phyloP scores from a whole-genome alignment of 2,888 invertebrate species.

The Catocala sponsa region DNA sequence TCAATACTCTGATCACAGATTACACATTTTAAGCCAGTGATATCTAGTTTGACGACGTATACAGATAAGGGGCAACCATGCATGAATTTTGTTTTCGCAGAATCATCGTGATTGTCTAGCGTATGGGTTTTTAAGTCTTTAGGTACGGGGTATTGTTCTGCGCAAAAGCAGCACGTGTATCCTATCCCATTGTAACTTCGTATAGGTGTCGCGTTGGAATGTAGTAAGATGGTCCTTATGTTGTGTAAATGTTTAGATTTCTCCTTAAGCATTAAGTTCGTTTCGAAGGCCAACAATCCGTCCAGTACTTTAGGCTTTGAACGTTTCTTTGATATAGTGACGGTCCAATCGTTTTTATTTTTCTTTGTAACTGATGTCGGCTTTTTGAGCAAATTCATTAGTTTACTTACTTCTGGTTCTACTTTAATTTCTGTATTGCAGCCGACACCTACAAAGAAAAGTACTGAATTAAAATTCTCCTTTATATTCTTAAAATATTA shows the following conservation, averaged over 20 bases:
- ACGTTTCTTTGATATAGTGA: slow-evolving; percentile 30
- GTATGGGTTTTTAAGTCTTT: slow-evolving; percentile 66
- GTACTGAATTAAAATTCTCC: slow-evolving; percentile 35
- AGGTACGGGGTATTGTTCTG: slow-evolving; percentile 51
- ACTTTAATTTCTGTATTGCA: slow-evolving; percentile 42
- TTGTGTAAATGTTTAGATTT: slow-evolving; percentile 51
- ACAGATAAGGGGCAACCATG: slow-evolving; percentile 44
- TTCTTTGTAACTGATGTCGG: slow-evolving; percentile 20
- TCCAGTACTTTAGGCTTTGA: not conserved
- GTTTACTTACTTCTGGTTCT: slow-evolving; percentile 31
- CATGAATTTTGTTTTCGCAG: slow-evolving; percentile 53
- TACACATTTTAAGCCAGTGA: slow-evolving; percentile 34
- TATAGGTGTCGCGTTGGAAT: slow-evolving; percentile 73
- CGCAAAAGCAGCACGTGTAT: slow-evolving; percentile 67
- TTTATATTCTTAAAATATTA: slow-evolving; percentile 1
- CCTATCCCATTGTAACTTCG: slow-evolving; percentile 58
- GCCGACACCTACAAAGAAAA: slow-evolving; percentile 63
- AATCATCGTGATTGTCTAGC: slow-evolving; percentile 52
- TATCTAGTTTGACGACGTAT: slow-evolving; percentile 42
- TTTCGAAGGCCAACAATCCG: not conserved
- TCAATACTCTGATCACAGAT: slow-evolving; percentile 28
- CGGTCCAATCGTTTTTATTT: slow-evolving; percentile 28
- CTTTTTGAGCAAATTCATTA: slow-evolving; percentile 22
- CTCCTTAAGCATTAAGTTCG: slow-evolving; percentile 15
- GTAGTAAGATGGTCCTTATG: slow-evolving; percentile 57